Evolutionary conservation across 37 sponge, comb jelly and placozoan species (phyloP), one percentile per base, ranked within the genome.

Genomic region (Tethya wilhelma): DNA sequence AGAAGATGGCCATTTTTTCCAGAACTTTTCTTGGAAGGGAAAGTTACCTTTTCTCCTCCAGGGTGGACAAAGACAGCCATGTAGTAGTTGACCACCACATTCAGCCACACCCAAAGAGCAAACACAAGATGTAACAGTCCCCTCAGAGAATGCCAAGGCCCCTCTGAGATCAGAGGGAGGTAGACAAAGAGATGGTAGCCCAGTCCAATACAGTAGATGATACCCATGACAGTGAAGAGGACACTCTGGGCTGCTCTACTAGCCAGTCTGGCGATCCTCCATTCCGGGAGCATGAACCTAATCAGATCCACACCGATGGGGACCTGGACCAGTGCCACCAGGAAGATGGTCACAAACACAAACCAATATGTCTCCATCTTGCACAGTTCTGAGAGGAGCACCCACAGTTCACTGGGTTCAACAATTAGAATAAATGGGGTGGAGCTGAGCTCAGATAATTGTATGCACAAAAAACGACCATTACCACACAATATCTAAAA

Each of bases 61-160:
- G 90, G 85, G 22, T 73, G 77, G 25, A 74, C 11, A 32, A 73
- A 74, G n/a, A 84, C 85, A 17, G 80, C 79, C 6, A 73, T 38
- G 23, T 59, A 57, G 62, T 84, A 84, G 69, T 84, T 79, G 25
- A 41, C 59, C 0, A 84, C 85, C 45, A 73, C 28, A 28, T 90
- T 84, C 12, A 79, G 8, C 84, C 85, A 84, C 17, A 90, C 34
- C 85, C 90, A 90, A n/a, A 79, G 25, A 30, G 85, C 90, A 74
- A 84, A 84, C 1, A 30, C 53, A 60, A 84, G 36, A 77, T 90
- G 85, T 2, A 44, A n/a, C 38, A 73, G 36, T 4, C 89, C 83
- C 22, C 46, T 25, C 26, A 89, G 2, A 1, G 90, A 73, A 17
- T 36, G 20, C 17, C 78, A 32, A 19, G 78, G 46, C 1, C 38